Base-by-base conservation (phyloP, 2,797 vertebrate species). In the Pteronotus mesoamericanus region DNA sequence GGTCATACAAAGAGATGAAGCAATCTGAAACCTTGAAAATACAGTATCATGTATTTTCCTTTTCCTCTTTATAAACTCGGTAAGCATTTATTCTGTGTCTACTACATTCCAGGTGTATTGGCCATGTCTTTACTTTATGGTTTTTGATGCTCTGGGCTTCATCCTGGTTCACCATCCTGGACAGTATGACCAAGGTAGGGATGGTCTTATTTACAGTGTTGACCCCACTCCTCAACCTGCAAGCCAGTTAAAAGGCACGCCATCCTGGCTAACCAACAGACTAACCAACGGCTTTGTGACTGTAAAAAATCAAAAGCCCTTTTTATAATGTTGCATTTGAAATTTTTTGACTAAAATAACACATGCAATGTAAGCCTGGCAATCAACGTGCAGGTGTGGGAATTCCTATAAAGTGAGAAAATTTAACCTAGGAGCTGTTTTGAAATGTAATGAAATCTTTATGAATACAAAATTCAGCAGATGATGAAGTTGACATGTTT, bases 391-490 rank as follows among this genome's bases (percentile, higher is more conserved):
- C 55, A 48, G 89, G 72, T 72, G 55, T 68, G 91, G 92, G 89
- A 89, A 94, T 86, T 92, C 92, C 80, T 82, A 55, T 37, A 19
- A 51, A 91, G 74, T 21, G 72, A 92, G 92, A 86, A 89, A 71
- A 85, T n/a, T 64, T 42, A 77, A 94, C 94, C 92, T 51, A 74
- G 87, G 72, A 88, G 42, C 66, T 89, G 85, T 86, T 92, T 69
- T 92, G 92, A 96, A 86, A 92, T 48, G 37, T 57, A 86, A 92
- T 64, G 89, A 95, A 86, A 92, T 82, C 59, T 64, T 85, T 77
- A 71, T 77, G 92, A 89, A 91, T 75, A 92, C 85, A 86, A 80
- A 96, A 92, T 75, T 69, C 69, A 80, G 88, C 84, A 22, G 68
- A 2, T 69, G 84, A 95, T 29, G 66, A 79, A 89, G 89, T 0